Conservation (phyloP, 2,797 vertebrate genomes). For the Otus scops region DNA sequence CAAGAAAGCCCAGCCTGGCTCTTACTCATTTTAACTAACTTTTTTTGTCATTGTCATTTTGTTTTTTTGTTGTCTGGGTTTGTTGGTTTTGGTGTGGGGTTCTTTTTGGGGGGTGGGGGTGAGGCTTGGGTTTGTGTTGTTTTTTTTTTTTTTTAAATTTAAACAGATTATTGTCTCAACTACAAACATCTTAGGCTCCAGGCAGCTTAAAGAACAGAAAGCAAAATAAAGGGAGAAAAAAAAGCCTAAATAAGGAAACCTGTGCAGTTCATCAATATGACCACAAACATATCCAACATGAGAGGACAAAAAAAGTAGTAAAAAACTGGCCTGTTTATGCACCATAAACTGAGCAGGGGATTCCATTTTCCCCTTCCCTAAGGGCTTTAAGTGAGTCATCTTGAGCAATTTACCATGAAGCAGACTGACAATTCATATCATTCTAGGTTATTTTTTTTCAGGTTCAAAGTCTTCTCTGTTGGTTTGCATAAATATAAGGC, state of each 20-base stretch:
- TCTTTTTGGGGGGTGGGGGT: neutral
- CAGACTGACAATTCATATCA: neutral
- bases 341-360: neutral
- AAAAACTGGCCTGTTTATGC: neutral
- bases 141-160: neutral
- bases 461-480: neutral
- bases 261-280: neutral
- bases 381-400: neutral
- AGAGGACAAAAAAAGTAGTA: neutral
- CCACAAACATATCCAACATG: neutral
- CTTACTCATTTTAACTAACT: neutral
- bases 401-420: neutral
- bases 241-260: neutral
- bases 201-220: neutral
- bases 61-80: neutral
- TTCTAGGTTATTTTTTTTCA: neutral
- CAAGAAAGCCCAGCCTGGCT: neutral
- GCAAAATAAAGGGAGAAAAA: neutral
- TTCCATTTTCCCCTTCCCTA: neutral
- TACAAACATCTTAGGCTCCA: neutral
- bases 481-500: neutral
- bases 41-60: neutral
- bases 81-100: accelerated
- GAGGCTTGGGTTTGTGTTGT: too few species aligned
- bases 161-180: neutral